Conservation (phyloP, 2,888 invertebrate genomes). For the Yponomeuta cagnagella region DNA sequence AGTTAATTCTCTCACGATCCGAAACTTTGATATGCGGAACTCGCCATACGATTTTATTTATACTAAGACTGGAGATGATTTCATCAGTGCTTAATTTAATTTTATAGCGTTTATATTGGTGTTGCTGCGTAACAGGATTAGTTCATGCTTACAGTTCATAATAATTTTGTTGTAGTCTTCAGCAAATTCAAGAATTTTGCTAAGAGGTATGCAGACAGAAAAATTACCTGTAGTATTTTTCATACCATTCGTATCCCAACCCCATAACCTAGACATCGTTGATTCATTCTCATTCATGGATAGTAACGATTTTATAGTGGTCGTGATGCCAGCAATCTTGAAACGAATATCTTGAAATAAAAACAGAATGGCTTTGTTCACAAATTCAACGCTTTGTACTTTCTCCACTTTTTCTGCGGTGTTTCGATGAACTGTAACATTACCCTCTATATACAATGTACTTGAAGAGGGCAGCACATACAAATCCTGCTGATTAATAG, state of each 20-base stretch:
- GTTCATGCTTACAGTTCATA: constrained; percentile 44
- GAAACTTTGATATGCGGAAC: constrained; percentile 20
- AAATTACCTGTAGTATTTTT: background rate
- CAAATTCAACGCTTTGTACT: background rate
- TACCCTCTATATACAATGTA: constrained; percentile 28
- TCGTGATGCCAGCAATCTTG: constrained; percentile 19
- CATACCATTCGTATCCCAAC: no score
- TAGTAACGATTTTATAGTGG: no score
- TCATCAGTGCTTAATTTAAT: background rate
- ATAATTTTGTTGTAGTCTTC: constrained; percentile 38
- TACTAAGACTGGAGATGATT: no score
- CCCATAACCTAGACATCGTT: no score
- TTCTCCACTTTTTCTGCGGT: constrained; percentile 17
- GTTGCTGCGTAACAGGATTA: constrained; percentile 35
- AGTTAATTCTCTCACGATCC: no score
- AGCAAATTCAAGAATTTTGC: constrained; percentile 25
- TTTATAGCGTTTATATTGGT: constrained; percentile 28
- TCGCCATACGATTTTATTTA: no score
- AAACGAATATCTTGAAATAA: constrained; percentile 11
- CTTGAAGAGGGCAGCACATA: constrained; percentile 31
- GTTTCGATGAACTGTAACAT: constrained; percentile 15
- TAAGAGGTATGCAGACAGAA: constrained; percentile 18
- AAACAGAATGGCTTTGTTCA: constrained; percentile 9
- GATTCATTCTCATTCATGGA: no score
- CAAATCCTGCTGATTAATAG: constrained; percentile 32